Percentiles rank a stretch among this genome's conserved stretches.
Evolutionary conservation across 92 coral and sea anemone genomes (phyloP).

Genomic region (Metridium senile): DNA sequence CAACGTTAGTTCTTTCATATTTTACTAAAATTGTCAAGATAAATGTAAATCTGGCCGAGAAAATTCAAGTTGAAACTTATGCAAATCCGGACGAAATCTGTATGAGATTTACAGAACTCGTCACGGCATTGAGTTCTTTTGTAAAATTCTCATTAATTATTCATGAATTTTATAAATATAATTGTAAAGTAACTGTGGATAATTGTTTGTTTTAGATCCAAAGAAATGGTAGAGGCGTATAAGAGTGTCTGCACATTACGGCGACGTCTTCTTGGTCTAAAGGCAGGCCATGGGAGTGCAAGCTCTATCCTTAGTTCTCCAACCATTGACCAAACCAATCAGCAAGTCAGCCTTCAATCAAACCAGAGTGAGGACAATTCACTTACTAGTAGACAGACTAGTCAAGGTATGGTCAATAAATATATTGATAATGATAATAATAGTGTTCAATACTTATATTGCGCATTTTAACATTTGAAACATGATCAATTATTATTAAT

Average conservation of each 20-base stretch:
- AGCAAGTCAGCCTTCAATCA: conserved; percentile 33
- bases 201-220: conserved; percentile 43
- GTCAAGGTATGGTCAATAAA: conserved; percentile 26
- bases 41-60: too few species aligned
- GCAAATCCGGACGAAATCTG: too few species aligned
- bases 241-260: conserved; percentile 66
- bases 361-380: conserved; percentile 31
- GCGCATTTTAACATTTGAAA: too few species aligned
- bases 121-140: too few species aligned
- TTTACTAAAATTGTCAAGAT: too few species aligned
- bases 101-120: too few species aligned
- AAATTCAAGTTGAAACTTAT: too few species aligned
- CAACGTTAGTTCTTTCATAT: too few species aligned
- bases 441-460: too few species aligned
- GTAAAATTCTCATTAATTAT: too few species aligned
- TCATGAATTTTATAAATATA: too few species aligned
- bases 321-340: conserved; percentile 13
- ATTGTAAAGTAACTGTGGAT: not conserved
- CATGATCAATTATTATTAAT: too few species aligned
- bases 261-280: conserved; percentile 57
- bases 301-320: conserved; percentile 29
- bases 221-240: conserved; percentile 68
- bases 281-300: conserved; percentile 38
- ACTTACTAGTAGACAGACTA: conserved; percentile 17
- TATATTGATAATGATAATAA: not conserved